phyloP scores from a whole-genome alignment of 2,113 vertebrate species.

The Corythornis vintsioides region DNA sequence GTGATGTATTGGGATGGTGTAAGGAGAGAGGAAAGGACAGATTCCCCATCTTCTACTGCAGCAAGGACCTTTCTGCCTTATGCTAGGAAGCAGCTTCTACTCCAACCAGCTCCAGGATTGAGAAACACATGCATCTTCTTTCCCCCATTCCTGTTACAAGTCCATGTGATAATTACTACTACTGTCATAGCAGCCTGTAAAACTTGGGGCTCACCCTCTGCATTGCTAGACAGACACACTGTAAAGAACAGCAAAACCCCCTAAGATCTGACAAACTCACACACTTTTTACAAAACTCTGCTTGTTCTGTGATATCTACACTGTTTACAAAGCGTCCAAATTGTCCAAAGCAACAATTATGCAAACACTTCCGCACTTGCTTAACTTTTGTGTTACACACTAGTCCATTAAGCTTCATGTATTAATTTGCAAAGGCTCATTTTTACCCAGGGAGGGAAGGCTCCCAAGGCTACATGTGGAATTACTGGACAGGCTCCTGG shows the following conservation, averaged over 20 bases:
- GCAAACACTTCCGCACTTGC: neutral
- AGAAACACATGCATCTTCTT: neutral
- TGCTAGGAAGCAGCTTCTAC: neutral
- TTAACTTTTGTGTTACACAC: constrained; percentile 40
- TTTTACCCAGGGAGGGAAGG: neutral
- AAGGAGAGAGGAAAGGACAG: neutral
- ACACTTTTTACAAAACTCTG: neutral
- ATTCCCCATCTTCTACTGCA: neutral
- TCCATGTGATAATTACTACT: neutral
- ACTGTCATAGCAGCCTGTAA: neutral
- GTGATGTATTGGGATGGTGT: fast-evolving
- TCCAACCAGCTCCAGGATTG: neutral
- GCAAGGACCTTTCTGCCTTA: neutral
- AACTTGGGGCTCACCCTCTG: neutral
- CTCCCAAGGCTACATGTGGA: neutral
- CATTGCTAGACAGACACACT: neutral
- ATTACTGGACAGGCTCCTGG: neutral
- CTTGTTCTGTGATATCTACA: neutral
- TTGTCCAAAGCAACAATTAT: constrained; percentile 20
- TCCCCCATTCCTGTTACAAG: neutral
- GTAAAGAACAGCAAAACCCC: neutral
- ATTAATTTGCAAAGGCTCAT: constrained; percentile 14
- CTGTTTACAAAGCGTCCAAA: neutral
- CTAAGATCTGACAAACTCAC: neutral
- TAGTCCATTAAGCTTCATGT: constrained; percentile 8